Conservation (phyloP, 2,888 invertebrate genomes). For the Hypomecis punctinalis region DNA sequence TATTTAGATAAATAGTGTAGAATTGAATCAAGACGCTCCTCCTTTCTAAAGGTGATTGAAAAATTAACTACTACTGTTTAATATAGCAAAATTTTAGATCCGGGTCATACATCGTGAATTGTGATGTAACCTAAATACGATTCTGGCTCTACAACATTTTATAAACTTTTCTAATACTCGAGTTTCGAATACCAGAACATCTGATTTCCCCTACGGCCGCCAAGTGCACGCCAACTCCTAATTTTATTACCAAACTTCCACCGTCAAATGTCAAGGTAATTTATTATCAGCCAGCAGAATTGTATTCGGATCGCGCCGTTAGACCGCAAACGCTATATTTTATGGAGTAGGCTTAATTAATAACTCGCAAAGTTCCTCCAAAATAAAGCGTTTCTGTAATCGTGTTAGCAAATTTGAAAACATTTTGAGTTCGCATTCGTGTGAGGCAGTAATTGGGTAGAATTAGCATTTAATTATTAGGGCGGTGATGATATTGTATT, state of each 20-base stretch:
- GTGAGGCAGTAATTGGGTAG: conserved; percentile 32
- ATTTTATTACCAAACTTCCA: conserved; percentile 44
- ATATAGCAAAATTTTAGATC: too few relatives aligned
- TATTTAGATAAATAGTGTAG: too few relatives aligned
- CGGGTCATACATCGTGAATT: not conserved
- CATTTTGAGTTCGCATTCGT: conserved; percentile 54
- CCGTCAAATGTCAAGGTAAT: conserved; percentile 56
- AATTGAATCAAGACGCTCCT: too few relatives aligned
- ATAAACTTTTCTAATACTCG: conserved; percentile 17
- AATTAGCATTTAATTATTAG: conserved; percentile 8
- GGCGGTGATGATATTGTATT: too few relatives aligned
- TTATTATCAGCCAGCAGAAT: conserved; percentile 52
- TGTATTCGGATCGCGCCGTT: conserved; percentile 31
- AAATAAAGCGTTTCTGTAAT: conserved; percentile 68
- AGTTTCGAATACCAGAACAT: conserved; percentile 10
- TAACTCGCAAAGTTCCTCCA: conserved; percentile 56
- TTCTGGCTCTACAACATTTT: not conserved
- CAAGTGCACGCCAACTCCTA: conserved; percentile 32
- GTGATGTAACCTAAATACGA: not conserved
- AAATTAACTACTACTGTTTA: too few relatives aligned
- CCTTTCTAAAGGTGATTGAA: too few relatives aligned
- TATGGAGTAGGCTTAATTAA: conserved; percentile 62
- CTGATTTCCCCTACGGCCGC: conserved; percentile 30
- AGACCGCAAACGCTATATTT: conserved; percentile 47
- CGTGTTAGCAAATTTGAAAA: conserved; percentile 62